phyloP scores from a whole-genome alignment of 2,888 invertebrate genomes.

The Physocephala rufipes region DNA sequence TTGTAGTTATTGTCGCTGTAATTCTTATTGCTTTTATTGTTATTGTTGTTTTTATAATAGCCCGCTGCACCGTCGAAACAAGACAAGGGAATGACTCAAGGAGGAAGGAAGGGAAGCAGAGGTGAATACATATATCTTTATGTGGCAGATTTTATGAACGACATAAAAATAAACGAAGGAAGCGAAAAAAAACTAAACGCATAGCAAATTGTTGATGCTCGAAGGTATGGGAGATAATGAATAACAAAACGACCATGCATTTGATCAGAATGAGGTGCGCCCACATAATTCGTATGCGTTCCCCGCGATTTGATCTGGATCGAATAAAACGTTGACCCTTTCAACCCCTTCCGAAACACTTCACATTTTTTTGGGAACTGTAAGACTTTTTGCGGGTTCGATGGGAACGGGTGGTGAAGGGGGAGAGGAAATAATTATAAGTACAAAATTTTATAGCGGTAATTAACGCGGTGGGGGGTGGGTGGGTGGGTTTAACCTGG shows the following conservation, averaged over 20 bases:
- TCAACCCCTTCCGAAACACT: constrained; percentile 16
- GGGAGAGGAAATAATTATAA: no score
- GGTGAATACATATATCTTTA: no score
- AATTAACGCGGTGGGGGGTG: neutral
- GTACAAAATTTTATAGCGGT: neutral
- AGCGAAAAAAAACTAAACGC: neutral
- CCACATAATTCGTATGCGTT: neutral
- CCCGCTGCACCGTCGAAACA: neutral
- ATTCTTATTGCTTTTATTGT: no score
- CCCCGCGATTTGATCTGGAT: neutral
- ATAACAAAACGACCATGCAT: constrained; percentile 1
- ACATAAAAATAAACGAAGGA: no score
- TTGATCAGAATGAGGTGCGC: constrained; percentile 15
- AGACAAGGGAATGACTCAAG: neutral
- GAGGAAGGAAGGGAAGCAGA: neutral
- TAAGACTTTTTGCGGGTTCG: no score
- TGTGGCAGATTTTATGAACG: no score
- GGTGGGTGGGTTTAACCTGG: no score
- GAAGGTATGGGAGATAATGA: constrained; percentile 11
- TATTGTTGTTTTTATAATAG: neutral
- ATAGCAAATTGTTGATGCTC: constrained; percentile 23
- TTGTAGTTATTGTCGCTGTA: no score
- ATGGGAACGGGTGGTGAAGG: no score
- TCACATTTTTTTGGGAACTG: no score
- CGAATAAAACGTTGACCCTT: constrained; percentile 10